These are phyloP conservation scores for Meriones psammophilus DNA, from an alignment of 2,797 vertebrate species.

Conservation along the genomic window DNA sequence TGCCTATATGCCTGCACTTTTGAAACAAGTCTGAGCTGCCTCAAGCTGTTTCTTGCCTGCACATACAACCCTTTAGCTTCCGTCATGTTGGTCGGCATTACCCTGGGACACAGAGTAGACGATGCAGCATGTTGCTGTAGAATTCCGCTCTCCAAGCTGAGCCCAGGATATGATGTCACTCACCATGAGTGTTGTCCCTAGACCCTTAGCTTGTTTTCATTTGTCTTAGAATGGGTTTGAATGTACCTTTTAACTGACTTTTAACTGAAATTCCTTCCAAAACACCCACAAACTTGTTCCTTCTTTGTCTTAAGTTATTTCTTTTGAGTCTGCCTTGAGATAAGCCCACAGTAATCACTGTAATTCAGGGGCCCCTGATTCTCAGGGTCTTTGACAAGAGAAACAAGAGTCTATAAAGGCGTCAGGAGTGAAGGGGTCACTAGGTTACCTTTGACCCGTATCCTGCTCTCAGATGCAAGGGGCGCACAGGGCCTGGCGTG, in stretches of 20 bases:
- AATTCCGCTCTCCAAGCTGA: background rate
- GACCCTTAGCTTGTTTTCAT: background rate
- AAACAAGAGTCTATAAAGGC: background rate
- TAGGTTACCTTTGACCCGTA: background rate
- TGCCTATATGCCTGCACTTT: background rate
- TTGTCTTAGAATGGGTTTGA: conserved; percentile 15
- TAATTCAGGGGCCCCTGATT: background rate
- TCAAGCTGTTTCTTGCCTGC: background rate
- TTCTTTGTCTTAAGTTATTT: conserved; percentile 36
- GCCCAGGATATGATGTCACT: background rate
- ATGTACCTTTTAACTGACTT: conserved; percentile 7
- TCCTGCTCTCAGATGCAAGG: background rate
- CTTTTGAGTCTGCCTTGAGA: background rate
- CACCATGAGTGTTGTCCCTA: background rate
- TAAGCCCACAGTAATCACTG: background rate
- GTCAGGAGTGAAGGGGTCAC: background rate
- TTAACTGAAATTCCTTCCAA: background rate
- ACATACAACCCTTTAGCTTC: background rate
- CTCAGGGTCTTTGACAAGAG: background rate
- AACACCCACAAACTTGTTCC: background rate
- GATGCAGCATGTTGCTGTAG: background rate
- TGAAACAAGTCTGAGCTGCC: conserved; percentile 18
- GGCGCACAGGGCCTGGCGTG: background rate
- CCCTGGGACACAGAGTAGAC: background rate
- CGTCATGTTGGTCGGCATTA: background rate